Conservation (phyloP, 1,140 invertebrate species). For the Parapsyche elsis region DNA sequence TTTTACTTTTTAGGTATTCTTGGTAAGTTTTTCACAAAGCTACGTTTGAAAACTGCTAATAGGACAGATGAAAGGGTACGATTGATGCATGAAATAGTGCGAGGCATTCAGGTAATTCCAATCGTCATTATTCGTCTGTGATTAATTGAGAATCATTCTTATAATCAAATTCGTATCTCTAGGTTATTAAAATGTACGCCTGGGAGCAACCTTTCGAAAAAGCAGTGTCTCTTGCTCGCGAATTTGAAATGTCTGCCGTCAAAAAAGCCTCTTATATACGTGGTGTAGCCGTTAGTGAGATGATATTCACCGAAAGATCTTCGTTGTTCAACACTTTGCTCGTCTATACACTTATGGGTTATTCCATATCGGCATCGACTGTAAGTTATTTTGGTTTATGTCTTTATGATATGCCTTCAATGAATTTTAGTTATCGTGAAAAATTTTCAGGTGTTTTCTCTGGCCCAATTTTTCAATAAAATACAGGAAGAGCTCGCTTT, state of each 20-base stretch:
- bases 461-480: constrained; percentile 78
- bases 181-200: constrained; percentile 84
- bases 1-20: constrained; percentile 60
- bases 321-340: constrained; percentile 78
- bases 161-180: constrained; percentile 57
- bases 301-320: constrained; percentile 77
- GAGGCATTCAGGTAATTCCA: constrained; percentile 68
- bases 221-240: constrained; percentile 65
- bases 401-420: background rate
- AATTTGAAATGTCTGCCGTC: constrained; percentile 60
- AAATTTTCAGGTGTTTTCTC: constrained; percentile 71
- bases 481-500: constrained; percentile 71
- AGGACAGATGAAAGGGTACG: constrained; percentile 71
- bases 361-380: constrained; percentile 73
- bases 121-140: background rate
- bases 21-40: constrained; percentile 63
- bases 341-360: constrained; percentile 73
- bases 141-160: background rate
- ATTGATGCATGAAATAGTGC: constrained; percentile 74
- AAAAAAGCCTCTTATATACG: constrained; percentile 71
- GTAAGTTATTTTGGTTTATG: constrained; percentile 58
- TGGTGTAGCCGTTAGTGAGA: constrained; percentile 79
- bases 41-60: constrained; percentile 64
- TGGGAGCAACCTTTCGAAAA: constrained; percentile 76
- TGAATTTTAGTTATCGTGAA: constrained; percentile 1